phyloP scores from a whole-genome alignment of 2,888 invertebrate genomes.

The Tiphia femorata region DNA sequence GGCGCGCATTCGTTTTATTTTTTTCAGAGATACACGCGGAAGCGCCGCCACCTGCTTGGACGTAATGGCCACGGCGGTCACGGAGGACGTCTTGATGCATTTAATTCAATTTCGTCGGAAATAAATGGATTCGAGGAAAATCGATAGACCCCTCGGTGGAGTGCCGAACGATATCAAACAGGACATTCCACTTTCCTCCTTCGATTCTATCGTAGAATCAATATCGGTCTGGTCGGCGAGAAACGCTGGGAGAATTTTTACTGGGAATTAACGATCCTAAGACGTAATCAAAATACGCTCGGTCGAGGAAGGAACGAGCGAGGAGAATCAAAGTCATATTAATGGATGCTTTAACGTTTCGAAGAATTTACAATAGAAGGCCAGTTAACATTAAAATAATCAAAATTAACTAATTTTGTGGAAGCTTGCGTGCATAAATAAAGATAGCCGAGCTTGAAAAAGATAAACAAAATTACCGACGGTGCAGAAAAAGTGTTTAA shows the following conservation, averaged over 20 bases:
- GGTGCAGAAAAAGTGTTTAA: neutral
- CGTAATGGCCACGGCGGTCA: neutral
- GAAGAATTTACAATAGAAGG: constrained; percentile 37
- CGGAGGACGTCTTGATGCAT: neutral
- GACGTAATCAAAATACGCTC: constrained; percentile 30
- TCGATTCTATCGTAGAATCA: too few relatives aligned
- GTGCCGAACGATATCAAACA: neutral
- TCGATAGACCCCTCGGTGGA: neutral
- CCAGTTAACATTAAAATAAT: constrained; percentile 20
- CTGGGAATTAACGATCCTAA: neutral
- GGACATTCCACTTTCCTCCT: neutral
- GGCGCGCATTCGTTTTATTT: neutral
- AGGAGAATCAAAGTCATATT: constrained; percentile 29
- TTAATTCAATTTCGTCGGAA: neutral
- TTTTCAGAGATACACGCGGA: neutral
- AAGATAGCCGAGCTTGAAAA: constrained; percentile 5
- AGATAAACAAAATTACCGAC: neutral
- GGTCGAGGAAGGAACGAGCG: constrained; percentile 7
- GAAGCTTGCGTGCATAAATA: constrained; percentile 13
- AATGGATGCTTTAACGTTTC: constrained; percentile 30
- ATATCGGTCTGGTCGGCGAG: too few relatives aligned
- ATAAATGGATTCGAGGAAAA: neutral
- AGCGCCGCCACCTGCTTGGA: neutral
- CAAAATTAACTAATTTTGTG: constrained; percentile 8
- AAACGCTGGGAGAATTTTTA: too few relatives aligned